Evolutionary conservation across 2,888 invertebrate species (phyloP).

Genomic region (Macropis europaea): DNA sequence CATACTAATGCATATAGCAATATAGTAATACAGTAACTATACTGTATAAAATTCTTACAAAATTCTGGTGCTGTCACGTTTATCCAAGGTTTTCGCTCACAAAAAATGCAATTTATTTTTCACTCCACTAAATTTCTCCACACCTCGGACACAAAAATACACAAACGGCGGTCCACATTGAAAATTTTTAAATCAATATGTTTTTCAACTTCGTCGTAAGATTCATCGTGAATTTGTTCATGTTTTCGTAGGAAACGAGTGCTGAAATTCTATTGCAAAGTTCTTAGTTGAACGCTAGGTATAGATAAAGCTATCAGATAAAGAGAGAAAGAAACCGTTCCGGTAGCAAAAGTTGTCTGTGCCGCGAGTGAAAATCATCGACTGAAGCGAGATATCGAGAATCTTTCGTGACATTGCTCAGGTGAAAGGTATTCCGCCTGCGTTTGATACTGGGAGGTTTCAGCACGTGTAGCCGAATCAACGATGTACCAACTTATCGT

Average conservation of each 20-base stretch:
- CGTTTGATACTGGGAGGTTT: constrained; percentile 43
- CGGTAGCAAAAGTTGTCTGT: constrained; percentile 27
- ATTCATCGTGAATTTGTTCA: too few relatives aligned
- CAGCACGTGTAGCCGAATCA: constrained; percentile 31
- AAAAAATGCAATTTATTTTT: too few relatives aligned
- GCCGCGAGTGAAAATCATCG: constrained; percentile 65
- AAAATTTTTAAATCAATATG: too few relatives aligned
- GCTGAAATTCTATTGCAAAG: too few relatives aligned
- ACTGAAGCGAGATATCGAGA: constrained; percentile 63
- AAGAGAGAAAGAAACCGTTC: not conserved
- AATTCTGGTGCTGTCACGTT: too few relatives aligned
- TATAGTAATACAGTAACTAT: too few relatives aligned
- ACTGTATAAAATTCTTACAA: too few relatives aligned
- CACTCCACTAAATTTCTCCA: not conserved
- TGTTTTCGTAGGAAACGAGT: not conserved
- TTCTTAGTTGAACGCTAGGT: too few relatives aligned
- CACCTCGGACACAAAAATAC: not conserved
- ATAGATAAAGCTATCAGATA: too few relatives aligned
- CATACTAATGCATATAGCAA: too few relatives aligned
- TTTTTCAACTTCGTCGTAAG: too few relatives aligned
- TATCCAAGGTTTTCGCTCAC: too few relatives aligned
- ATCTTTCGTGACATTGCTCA: constrained; percentile 66
- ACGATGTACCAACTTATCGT: constrained; percentile 5
- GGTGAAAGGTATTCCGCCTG: constrained; percentile 68
- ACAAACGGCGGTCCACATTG: not conserved